phyloP scores from a whole-genome alignment of 1,140 invertebrate species.

The Drosophila serrata region DNA sequence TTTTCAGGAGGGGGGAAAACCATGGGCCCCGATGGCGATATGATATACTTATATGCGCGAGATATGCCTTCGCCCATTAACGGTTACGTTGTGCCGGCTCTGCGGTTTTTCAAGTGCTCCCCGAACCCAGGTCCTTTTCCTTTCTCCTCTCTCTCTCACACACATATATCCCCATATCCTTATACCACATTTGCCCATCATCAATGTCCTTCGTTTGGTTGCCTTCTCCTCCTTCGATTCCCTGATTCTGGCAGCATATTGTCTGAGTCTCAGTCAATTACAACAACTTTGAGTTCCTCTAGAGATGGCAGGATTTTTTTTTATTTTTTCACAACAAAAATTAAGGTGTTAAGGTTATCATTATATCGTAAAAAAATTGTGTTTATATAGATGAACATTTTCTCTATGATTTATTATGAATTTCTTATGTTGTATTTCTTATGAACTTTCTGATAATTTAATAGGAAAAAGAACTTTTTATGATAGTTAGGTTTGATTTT shows the following conservation, averaged over 20 bases:
- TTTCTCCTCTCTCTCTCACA: neutral
- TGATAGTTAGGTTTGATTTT: too few relatives aligned
- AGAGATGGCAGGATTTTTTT: constrained; percentile 1
- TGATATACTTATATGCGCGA: constrained; percentile 64
- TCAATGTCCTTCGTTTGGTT: neutral
- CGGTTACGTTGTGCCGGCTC: constrained; percentile 50
- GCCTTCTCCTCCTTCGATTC: constrained; percentile 1
- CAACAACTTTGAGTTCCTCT: neutral
- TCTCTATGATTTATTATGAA: neutral
- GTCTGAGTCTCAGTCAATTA: constrained; percentile 39
- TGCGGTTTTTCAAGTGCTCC: constrained; percentile 46
- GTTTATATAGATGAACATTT: too few relatives aligned
- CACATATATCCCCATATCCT: constrained; percentile 1
- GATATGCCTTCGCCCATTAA: constrained; percentile 67
- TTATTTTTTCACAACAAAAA: neutral
- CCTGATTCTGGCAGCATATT: constrained; percentile 34
- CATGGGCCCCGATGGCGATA: constrained; percentile 63
- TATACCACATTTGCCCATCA: neutral
- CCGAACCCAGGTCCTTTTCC: neutral
- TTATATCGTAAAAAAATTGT: too few relatives aligned
- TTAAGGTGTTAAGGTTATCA: too few relatives aligned
- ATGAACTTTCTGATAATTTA: too few relatives aligned
- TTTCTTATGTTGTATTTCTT: neutral
- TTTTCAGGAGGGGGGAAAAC: constrained; percentile 66
- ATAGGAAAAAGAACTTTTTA: too few relatives aligned